These are phyloP conservation scores for Turdus rufiventris DNA, from an alignment of 2,113 vertebrate species.

Conservation along the genomic window DNA sequence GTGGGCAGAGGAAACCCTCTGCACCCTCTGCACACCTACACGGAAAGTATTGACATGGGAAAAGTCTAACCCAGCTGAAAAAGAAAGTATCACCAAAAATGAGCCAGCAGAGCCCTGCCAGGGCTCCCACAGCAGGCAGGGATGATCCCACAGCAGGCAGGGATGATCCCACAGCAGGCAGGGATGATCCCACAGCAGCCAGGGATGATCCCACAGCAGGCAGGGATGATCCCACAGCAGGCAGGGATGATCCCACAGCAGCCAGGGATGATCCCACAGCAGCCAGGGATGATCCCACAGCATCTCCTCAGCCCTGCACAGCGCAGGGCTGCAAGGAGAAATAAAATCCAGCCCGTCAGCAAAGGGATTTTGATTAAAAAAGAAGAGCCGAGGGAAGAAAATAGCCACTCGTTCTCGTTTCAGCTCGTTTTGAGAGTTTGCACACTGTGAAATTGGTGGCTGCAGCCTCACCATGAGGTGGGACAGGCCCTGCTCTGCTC, in stretches of 20 bases:
- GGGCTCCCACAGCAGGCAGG: not conserved
- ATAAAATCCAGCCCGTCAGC: accelerated
- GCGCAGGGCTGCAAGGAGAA: not conserved
- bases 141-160: accelerated
- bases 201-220: accelerated
- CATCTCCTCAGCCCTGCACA: not conserved
- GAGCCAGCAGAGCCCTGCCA: not conserved
- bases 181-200: no score
- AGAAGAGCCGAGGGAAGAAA: not conserved
- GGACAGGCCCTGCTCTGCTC: not conserved
- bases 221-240: no score
- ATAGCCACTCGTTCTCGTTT: accelerated
- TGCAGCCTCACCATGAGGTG: not conserved
- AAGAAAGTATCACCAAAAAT: not conserved
- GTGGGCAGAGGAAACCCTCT: constrained; percentile 36
- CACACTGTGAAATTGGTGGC: not conserved
- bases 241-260: accelerated
- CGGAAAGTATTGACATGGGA: not conserved
- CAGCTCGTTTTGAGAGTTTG: not conserved
- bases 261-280: accelerated
- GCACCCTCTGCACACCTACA: not conserved
- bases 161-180: not conserved
- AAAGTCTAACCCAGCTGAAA: not conserved
- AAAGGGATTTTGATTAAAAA: not conserved
- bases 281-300: not conserved